phyloP scores from a whole-genome alignment of 2,797 vertebrate genomes.

The Poliocrania exsul region DNA sequence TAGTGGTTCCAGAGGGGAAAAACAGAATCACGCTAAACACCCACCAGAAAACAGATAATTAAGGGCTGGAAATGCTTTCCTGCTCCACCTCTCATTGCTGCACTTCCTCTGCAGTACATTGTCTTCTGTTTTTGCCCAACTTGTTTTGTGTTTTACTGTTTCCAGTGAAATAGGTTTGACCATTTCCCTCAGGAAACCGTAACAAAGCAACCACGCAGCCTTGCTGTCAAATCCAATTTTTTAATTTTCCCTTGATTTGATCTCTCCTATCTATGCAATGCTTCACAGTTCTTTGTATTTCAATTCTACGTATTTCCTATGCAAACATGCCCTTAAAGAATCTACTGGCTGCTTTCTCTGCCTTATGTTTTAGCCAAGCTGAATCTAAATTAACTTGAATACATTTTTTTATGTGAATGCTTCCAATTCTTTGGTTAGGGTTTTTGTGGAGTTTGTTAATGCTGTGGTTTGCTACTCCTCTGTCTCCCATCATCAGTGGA shows the following conservation, averaged over 20 bases:
- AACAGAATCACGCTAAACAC: background rate
- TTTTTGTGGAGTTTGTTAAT: background rate
- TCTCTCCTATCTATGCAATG: background rate
- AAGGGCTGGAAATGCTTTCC: background rate
- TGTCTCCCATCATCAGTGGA: background rate
- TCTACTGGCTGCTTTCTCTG: background rate
- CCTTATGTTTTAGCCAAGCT: background rate
- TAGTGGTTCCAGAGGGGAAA: background rate
- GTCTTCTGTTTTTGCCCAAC: background rate
- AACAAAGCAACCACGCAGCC: background rate
- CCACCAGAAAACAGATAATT: background rate
- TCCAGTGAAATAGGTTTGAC: background rate
- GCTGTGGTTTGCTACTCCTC: background rate
- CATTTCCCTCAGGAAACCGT: background rate
- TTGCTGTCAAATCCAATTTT: background rate
- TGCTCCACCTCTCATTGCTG: background rate
- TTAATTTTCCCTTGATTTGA: background rate
- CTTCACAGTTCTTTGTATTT: background rate
- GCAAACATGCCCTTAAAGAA: background rate
- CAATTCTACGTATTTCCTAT: background rate
- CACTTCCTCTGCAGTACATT: background rate
- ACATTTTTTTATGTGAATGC: background rate
- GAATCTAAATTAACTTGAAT: background rate
- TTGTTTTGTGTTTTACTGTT: background rate
- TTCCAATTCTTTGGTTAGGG: background rate